Evolutionary conservation across 2,113 vertebrate species (phyloP).

Genomic region (Hoplias malabaricus): DNA sequence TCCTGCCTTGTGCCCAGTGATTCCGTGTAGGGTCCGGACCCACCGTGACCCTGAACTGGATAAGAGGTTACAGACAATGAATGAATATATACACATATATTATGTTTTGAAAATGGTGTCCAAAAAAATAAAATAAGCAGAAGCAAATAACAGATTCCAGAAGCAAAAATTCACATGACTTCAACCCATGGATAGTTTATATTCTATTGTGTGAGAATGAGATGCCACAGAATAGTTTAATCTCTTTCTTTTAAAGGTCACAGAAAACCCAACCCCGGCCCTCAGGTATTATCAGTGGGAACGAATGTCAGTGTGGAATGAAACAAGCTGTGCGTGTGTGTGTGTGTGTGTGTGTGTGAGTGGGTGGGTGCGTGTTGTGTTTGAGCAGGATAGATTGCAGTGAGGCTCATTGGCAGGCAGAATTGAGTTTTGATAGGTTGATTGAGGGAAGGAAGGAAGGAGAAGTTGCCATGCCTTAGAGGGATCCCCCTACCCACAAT

Average conservation of each 20-base stretch:
- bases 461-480: conserved; percentile 33
- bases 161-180: too few species aligned
- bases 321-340: neutral
- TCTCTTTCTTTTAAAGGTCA: neutral
- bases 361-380: conserved; percentile 5
- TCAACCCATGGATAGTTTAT: too few species aligned
- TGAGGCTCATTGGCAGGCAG: conserved; percentile 50
- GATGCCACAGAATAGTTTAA: too few species aligned
- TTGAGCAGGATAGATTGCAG: conserved; percentile 39
- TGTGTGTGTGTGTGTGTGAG: conserved; percentile 5
- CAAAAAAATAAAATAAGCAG: too few species aligned
- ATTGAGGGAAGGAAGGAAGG: conserved; percentile 48
- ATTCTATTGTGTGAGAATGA: too few species aligned
- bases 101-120: too few species aligned
- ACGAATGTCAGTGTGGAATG: neutral
- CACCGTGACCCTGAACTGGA: too few species aligned
- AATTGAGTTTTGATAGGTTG: conserved; percentile 62
- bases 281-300: neutral
- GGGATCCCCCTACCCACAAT: conserved; percentile 52
- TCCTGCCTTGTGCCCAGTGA: too few species aligned
- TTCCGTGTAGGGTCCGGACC: too few species aligned
- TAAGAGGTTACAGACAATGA: too few species aligned
- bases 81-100: too few species aligned
- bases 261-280: neutral
- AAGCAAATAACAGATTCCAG: too few species aligned